Conservation (phyloP, 1,140 invertebrate genomes). For the Melanaphis sacchari region DNA sequence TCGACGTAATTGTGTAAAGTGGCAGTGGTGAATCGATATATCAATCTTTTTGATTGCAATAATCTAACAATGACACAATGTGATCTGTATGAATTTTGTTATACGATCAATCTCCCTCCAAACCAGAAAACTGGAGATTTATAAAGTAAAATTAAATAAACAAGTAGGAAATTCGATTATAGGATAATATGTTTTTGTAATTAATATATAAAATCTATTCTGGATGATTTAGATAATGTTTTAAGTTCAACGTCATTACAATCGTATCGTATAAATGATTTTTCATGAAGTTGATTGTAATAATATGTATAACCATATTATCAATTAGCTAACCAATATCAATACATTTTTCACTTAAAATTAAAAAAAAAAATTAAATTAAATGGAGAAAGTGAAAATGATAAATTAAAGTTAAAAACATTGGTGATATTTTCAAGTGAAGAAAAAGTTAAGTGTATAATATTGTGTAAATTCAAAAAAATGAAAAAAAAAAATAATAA, state of each 20-base stretch:
- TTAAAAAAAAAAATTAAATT: not conserved
- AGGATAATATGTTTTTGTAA: not conserved
- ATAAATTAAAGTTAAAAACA: not conserved
- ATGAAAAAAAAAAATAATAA: too few relatives aligned
- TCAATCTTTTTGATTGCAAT: not conserved
- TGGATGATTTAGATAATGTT: not conserved
- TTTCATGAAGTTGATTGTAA: not conserved
- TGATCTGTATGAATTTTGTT: not conserved
- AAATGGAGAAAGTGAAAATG: not conserved
- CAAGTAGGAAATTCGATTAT: not conserved
- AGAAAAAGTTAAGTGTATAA: too few relatives aligned
- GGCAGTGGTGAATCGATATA: not conserved
- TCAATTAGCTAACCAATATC: not conserved
- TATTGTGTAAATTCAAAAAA: too few relatives aligned
- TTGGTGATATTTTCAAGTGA: not conserved
- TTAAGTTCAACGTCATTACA: not conserved
- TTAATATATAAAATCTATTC: not conserved
- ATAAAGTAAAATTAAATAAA: not conserved
- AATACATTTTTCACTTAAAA: not conserved
- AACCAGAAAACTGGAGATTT: not conserved
- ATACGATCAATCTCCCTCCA: not conserved
- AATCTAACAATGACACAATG: not conserved
- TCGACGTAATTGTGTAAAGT: not conserved
- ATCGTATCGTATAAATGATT: not conserved
- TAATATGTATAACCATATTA: too few relatives aligned